Percentiles rank a stretch among this genome's conserved stretches.
Conservation (phyloP, 64 coral and sea anemone genomes). For the Porites lutea region DNA sequence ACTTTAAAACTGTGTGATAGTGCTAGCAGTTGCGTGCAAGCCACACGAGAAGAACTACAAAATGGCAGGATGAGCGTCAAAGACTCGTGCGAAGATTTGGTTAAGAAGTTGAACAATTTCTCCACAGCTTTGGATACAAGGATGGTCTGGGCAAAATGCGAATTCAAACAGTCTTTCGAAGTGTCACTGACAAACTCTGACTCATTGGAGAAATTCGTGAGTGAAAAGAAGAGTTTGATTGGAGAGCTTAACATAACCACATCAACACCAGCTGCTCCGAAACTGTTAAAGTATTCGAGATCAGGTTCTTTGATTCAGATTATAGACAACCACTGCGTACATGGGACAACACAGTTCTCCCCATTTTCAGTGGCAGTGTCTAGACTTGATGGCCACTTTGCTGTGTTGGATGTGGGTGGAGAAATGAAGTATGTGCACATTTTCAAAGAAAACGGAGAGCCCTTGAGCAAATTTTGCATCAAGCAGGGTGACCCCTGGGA, state of each 20-base stretch:
- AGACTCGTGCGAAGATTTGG: slow-evolving; percentile 59
- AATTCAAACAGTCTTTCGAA: slow-evolving; percentile 13
- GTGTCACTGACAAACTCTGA: slow-evolving; percentile 10
- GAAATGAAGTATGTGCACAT: slow-evolving; percentile 58
- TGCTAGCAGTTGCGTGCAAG: slow-evolving; percentile 50
- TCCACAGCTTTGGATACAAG: background rate
- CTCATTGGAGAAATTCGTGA: slow-evolving; percentile 2
- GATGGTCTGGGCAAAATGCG: slow-evolving; percentile 12
- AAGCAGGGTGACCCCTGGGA: slow-evolving; percentile 68
- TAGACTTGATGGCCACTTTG: slow-evolving; percentile 56
- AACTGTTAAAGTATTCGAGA: background rate
- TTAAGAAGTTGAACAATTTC: slow-evolving; percentile 46
- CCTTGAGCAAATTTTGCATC: slow-evolving; percentile 40
- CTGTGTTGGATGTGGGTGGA: slow-evolving; percentile 41
- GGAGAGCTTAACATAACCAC: background rate
- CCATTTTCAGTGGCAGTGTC: slow-evolving; percentile 71
- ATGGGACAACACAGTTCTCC: slow-evolving; percentile 32
- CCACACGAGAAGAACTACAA: slow-evolving; percentile 42
- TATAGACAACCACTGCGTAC: background rate
- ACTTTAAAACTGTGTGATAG: slow-evolving; percentile 13
- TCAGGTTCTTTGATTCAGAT: slow-evolving; percentile 56
- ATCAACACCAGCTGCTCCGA: background rate
- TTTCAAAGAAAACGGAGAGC: slow-evolving; percentile 36
- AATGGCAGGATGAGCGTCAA: slow-evolving; percentile 52
- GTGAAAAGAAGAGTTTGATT: background rate